Evolutionary conservation across 2,797 vertebrate genomes (phyloP).

Genomic region (Enteromius trimaculatus): DNA sequence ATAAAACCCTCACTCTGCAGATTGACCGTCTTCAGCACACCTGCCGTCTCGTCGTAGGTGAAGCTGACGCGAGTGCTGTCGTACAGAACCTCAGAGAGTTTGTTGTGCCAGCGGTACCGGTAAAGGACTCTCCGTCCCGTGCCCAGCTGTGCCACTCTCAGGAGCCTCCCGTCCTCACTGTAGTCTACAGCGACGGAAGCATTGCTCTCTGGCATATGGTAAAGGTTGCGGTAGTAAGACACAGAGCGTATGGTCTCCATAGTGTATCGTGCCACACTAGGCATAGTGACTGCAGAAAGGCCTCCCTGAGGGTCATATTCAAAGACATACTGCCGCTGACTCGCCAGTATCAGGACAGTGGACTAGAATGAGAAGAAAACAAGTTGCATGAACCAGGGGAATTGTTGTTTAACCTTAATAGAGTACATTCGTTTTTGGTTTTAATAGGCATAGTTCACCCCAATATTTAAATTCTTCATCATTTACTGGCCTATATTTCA

Average conservation of each 20-base stretch:
- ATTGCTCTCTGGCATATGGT: constrained; percentile 96
- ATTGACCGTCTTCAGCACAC: constrained; percentile 96
- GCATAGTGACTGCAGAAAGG: constrained; percentile 96
- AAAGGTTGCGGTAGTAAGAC: constrained; percentile 97
- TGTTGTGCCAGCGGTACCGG: constrained; percentile 92
- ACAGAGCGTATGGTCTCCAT: constrained; percentile 98
- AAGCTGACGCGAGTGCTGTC: constrained; percentile 97
- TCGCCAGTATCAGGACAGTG: constrained; percentile 96
- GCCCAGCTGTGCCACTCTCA: constrained; percentile 92
- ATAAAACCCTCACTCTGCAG: constrained; percentile 98
- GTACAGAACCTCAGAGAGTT: constrained; percentile 94
- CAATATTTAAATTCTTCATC: not conserved
- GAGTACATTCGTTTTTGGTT: not conserved
- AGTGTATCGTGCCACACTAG: constrained; percentile 95
- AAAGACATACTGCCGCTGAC: constrained; percentile 98
- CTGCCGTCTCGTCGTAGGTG: constrained; percentile 95
- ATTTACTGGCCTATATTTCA: not conserved
- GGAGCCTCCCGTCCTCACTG: constrained; percentile 93
- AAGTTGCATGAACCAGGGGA: not conserved
- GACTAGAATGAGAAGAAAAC: constrained; percentile 77
- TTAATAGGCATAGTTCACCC: not conserved
- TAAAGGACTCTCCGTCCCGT: constrained; percentile 93
- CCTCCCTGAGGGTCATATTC: constrained; percentile 94
- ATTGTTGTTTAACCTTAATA: not conserved
- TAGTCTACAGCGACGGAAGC: constrained; percentile 96